phyloP scores from a whole-genome alignment of 2,113 vertebrate genomes.

The Syngnathus scovelli region DNA sequence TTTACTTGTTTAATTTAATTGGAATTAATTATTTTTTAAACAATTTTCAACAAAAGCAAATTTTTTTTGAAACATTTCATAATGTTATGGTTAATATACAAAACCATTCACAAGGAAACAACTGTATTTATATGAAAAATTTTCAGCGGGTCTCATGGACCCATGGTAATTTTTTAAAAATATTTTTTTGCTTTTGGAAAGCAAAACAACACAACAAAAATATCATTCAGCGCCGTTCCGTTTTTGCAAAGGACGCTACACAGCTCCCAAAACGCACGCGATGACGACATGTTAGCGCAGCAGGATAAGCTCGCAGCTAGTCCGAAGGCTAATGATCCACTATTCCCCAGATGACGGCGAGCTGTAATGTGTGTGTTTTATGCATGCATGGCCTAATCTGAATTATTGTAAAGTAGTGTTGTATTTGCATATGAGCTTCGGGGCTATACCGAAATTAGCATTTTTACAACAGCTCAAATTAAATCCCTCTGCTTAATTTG shows the following conservation, averaged over 20 bases:
- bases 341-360: constrained; percentile 55
- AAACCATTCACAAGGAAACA: too few species aligned
- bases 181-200: too few species aligned
- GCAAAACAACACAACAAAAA: neutral
- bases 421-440: constrained; percentile 71
- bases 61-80: too few species aligned
- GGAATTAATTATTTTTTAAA: too few species aligned
- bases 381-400: constrained; percentile 67
- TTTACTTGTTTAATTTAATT: too few species aligned
- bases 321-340: constrained; percentile 60
- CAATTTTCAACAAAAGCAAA: too few species aligned
- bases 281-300: constrained; percentile 4
- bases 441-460: constrained; percentile 69
- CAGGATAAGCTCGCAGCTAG: constrained; percentile 51
- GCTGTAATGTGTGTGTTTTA: constrained; percentile 68
- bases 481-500: constrained; percentile 74
- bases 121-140: too few species aligned
- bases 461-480: constrained; percentile 76
- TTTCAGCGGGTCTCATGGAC: too few species aligned
- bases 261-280: neutral
- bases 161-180: too few species aligned
- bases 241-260: neutral
- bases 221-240: neutral
- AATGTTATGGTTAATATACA: too few species aligned
- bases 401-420: constrained; percentile 72